Evolutionary conservation across 2,797 vertebrate genomes (phyloP), one percentile per base, ranked within the genome.

Genomic region (Picus viridis): DNA sequence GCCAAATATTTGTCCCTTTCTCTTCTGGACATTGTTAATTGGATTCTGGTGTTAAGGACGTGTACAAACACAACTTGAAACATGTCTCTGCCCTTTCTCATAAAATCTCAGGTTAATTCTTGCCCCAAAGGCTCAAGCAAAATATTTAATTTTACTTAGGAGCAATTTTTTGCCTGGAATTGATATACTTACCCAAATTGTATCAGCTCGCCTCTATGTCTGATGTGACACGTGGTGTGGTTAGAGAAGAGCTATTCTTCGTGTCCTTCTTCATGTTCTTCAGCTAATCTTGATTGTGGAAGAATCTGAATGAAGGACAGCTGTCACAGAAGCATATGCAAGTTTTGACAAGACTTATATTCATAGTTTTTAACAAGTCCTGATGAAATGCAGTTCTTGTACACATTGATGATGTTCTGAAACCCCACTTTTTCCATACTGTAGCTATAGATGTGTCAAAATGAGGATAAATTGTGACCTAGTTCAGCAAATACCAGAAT

Each of bases 1-100:
- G 58, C 20, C n/a, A 89, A 75, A 62, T 94, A 80, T 74, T 88
- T 91, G 43, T 27, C 27, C 8, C 45, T 91, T 90, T 88, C 32
- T 36, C 19, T 83, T 79, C 47, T 87, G 41, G 58, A 61, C 20
- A 1, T 54, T 47, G 20, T 30, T 86, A 29, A 58, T 68, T 70
- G 43, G 49, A 79, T 93, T 82, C 29, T 87, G 64, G 17, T 68
- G 29, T 54, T 68, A 68, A 76, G 49, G 14, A 26, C 11, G 1
- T 45, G 7, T 71, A 54, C 56, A 53, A 71, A 73, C 6, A 59
- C 12, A 85, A 63, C 30, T 54, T 58, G 57, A 32, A 83, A 54
- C 12, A 2, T 27, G 5, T 61, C 10, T 59, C 24, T 70, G 15
- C 30, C 23, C 19, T 61, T 91, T 80, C 70, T 79, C 9, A 24